Percentiles rank a stretch among this genome's conserved stretches.
phyloP scores from a whole-genome alignment of 2,113 vertebrate genomes.

The Plectropomus leopardus region DNA sequence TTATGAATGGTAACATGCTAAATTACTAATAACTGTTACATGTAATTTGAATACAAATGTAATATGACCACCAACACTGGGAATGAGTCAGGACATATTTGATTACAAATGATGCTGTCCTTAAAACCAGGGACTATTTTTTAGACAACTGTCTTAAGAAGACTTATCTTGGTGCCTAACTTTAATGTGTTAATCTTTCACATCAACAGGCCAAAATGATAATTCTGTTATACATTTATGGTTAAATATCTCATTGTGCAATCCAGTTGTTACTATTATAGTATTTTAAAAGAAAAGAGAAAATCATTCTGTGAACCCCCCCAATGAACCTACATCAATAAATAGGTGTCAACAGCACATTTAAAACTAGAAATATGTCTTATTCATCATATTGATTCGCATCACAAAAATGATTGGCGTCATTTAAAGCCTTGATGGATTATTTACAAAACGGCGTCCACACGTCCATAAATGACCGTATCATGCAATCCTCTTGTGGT shows the following conservation, averaged over 20 bases:
- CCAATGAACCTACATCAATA: constrained; percentile 12
- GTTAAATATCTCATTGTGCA: not conserved
- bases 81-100: constrained; percentile 7
- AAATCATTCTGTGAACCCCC: not conserved
- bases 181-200: not conserved
- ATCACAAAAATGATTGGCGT: constrained; percentile 51
- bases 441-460: constrained; percentile 35
- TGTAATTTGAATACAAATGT: too few species aligned
- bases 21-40: too few species aligned
- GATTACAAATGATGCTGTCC: not conserved
- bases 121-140: constrained; percentile 7
- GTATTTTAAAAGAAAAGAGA: not conserved
- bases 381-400: constrained; percentile 41
- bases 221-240: not conserved
- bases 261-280: not conserved
- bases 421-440: constrained; percentile 57
- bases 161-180: not conserved
- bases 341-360: constrained; percentile 26
- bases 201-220: not conserved
- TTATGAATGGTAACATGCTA: too few species aligned
- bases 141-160: not conserved
- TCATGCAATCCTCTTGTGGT: constrained; percentile 10
- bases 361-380: constrained; percentile 29
- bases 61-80: too few species aligned
- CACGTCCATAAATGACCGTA: constrained; percentile 44